Conservation (phyloP, 2,888 invertebrate species). For the Leucophenga maculata region DNA sequence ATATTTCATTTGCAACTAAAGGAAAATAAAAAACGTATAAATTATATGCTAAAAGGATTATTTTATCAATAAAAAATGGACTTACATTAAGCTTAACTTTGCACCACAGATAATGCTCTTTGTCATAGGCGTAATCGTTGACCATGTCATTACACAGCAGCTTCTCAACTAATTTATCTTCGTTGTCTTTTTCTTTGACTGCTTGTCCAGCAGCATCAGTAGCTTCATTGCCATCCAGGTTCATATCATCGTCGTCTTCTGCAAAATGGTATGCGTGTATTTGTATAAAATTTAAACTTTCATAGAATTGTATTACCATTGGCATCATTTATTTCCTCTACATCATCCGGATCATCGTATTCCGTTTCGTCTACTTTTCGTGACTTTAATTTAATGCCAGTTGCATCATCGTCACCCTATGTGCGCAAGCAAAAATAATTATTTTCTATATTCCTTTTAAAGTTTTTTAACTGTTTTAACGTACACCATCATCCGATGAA, state of each 20-base stretch:
- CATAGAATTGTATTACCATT: conserved; percentile 57
- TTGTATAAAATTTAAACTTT: too few relatives aligned
- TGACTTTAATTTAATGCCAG: conserved; percentile 74
- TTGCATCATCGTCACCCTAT: conserved; percentile 70
- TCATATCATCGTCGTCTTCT: conserved; percentile 52
- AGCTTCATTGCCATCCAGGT: conserved; percentile 43
- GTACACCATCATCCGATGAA: conserved; percentile 67
- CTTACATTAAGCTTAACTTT: conserved; percentile 83
- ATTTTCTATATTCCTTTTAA: background rate
- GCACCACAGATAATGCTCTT: conserved; percentile 86
- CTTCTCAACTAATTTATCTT: conserved; percentile 56
- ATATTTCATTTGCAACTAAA: conserved; percentile 75
- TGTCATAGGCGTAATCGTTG: conserved; percentile 82
- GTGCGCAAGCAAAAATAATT: too few relatives aligned
- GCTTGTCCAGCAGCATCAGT: conserved; percentile 62
- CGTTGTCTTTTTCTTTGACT: conserved; percentile 65
- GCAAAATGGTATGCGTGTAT: too few relatives aligned
- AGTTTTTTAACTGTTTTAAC: conserved; percentile 45
- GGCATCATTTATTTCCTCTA: conserved; percentile 74
- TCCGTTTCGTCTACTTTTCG: conserved; percentile 77
- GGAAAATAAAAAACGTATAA: conserved; percentile 15
- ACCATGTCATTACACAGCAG: conserved; percentile 68
- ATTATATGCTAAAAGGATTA: conserved; percentile 21
- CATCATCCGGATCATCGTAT: conserved; percentile 79
- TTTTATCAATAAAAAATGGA: conserved; percentile 13